These are phyloP conservation scores for Carduelis carduelis DNA, from an alignment of 2,797 vertebrate genomes.

Conservation along the genomic window DNA sequence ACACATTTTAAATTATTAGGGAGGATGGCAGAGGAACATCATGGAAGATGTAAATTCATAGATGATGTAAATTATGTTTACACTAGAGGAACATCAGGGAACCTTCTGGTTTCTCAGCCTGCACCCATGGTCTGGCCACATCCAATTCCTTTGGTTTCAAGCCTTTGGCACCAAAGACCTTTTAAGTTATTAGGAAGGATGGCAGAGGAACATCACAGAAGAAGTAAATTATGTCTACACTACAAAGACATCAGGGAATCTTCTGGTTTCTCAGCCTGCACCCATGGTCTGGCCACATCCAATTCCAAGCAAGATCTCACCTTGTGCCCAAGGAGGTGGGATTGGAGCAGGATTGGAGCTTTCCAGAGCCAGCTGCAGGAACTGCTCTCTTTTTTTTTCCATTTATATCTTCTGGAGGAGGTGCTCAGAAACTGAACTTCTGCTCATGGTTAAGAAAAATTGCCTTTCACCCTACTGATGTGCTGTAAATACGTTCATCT, in stretches of 20 bases:
- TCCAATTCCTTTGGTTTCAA: neutral
- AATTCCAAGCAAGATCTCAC: neutral
- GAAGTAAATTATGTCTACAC: neutral
- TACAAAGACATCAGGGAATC: neutral
- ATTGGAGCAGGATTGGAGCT: neutral
- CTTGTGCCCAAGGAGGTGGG: neutral
- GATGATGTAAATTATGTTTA: neutral
- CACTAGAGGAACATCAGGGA: neutral
- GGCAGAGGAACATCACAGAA: neutral
- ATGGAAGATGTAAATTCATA: neutral
- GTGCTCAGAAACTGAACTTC: neutral
- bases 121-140: neutral
- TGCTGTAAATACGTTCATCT: neutral
- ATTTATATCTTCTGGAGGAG: neutral
- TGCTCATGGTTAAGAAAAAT: neutral
- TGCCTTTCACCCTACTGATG: neutral
- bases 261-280: neutral
- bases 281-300: neutral
- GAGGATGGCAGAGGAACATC: neutral
- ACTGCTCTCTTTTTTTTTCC: fast-evolving
- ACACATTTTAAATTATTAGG: neutral
- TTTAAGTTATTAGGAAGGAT: neutral
- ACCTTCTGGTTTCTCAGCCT: neutral
- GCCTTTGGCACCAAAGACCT: neutral
- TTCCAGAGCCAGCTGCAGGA: neutral